Base-by-base conservation (phyloP, 2,888 invertebrate species). In the Dryomyza anilis region DNA sequence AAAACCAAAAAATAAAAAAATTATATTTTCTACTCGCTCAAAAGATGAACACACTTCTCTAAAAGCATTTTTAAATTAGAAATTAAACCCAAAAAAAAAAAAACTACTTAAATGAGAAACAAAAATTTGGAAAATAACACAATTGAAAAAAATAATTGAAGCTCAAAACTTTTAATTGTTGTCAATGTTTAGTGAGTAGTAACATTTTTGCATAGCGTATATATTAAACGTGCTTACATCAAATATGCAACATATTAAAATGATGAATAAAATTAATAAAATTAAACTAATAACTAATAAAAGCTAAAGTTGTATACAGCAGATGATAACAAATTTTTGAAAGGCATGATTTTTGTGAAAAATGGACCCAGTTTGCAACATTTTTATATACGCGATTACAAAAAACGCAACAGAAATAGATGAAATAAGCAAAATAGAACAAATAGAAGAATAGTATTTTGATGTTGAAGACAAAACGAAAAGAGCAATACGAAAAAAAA, bases 331-430 rank as follows among this genome's bases (percentile, higher is more conserved):
- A 75, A 73, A 76, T 62, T n/a, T n/a, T n/a, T n/a, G n/a, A n/a
- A n/a, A 39, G 2, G 39, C 12, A 39, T 6, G 39, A 12, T 39
- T 39, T n/a, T 39, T 12, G 7, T 7, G 69, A 72, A 75, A 74
- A 74, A 71, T 75, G 76, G 76, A 76, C 77, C 76, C 77, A 76
- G 74, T 66, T 71, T 69, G 48, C 50, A 57, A 77, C 73, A 67
- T 70, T 67, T 72, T 70, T 76, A 71, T 70, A 70, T 68, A n/a
- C 67, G n/a, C n/a, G n/a, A 59, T 64, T 43, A 43, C 45, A 67
- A 69, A 69, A 21, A 45, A 62, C 66, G 52, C 66, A 69, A 69
- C 14, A 50, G 46, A 63, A 25, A 50, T 19, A 69, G 69, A 45
- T 55, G 33, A 50, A 30, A 66, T 45, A 56, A 33, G 52, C 36